Conservation (phyloP, 2,113 vertebrate genomes). For the Pleuronectes platessa region DNA sequence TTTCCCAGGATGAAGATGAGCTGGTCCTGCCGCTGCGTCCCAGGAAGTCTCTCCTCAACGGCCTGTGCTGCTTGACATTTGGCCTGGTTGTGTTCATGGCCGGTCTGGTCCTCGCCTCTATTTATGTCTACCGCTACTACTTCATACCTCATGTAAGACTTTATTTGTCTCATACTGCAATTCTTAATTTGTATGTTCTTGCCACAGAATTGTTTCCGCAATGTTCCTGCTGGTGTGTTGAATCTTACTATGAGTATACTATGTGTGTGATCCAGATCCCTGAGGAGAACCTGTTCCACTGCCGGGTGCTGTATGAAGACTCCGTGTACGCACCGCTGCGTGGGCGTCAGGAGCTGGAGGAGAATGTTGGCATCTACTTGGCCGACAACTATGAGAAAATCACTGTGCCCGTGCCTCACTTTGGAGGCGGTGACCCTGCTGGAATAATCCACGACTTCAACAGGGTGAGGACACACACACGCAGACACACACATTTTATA, state of each 20-base stretch:
- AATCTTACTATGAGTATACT: background rate
- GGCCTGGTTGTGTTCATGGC: slow-evolving; percentile 90
- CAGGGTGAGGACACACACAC: slow-evolving; percentile 80
- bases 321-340: slow-evolving; percentile 83
- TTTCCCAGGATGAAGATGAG: slow-evolving; percentile 82
- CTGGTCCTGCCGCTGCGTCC: slow-evolving; percentile 67
- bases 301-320: slow-evolving; percentile 90
- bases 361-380: slow-evolving; percentile 92
- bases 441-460: slow-evolving; percentile 97
- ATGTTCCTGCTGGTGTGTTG: background rate
- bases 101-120: slow-evolving; percentile 89
- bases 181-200: background rate
- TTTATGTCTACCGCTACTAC: slow-evolving; percentile 95
- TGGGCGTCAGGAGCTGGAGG: slow-evolving; percentile 88
- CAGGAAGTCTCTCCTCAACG: slow-evolving; percentile 84
- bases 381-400: slow-evolving; percentile 94
- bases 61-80: slow-evolving; percentile 91
- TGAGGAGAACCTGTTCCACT: slow-evolving; percentile 90
- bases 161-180: background rate
- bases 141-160: slow-evolving; percentile 88
- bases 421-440: slow-evolving; percentile 90
- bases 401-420: slow-evolving; percentile 89
- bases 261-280: slow-evolving; percentile 80
- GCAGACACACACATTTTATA: background rate
- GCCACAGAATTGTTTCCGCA: background rate